Evolutionary conservation across 2,797 vertebrate genomes (phyloP).

Genomic region (Hippocampus kuda): DNA sequence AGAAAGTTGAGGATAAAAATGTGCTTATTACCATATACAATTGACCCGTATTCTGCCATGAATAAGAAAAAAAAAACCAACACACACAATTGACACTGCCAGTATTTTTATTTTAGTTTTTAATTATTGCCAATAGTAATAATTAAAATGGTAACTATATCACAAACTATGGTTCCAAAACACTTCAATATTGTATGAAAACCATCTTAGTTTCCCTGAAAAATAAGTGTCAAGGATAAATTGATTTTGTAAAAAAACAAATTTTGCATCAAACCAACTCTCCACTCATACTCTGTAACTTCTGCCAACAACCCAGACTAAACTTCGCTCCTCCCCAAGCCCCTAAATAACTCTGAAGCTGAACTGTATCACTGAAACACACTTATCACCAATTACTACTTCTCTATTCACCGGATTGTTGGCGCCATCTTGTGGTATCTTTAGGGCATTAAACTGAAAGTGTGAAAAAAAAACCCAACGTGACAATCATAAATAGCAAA

Average conservation of each 20-base stretch:
- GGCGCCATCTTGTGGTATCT: not conserved
- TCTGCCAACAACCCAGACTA: not conserved
- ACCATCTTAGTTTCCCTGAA: not conserved
- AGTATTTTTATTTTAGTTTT: too few species aligned
- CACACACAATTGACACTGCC: too few species aligned
- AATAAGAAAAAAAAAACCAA: too few species aligned
- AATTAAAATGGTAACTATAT: not conserved
- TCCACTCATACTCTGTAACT: too few species aligned
- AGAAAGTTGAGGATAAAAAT: not conserved
- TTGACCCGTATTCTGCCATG: too few species aligned
- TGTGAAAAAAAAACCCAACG: not conserved
- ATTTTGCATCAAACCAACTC: too few species aligned
- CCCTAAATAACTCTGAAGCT: not conserved
- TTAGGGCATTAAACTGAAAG: not conserved
- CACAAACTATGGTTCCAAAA: not conserved
- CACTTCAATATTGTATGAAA: not conserved
- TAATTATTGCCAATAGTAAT: too few species aligned
- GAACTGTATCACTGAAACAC: not conserved
- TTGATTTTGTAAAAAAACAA: too few species aligned
- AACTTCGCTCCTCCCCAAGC: not conserved
- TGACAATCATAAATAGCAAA: not conserved
- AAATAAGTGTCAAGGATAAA: not conserved
- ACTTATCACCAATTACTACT: not conserved
- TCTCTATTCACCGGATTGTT: not conserved
- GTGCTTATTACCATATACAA: not conserved